Evolutionary conservation across 2,888 invertebrate genomes (phyloP), one percentile per base, ranked within the genome.

Genomic region (Xylota sylvarum): DNA sequence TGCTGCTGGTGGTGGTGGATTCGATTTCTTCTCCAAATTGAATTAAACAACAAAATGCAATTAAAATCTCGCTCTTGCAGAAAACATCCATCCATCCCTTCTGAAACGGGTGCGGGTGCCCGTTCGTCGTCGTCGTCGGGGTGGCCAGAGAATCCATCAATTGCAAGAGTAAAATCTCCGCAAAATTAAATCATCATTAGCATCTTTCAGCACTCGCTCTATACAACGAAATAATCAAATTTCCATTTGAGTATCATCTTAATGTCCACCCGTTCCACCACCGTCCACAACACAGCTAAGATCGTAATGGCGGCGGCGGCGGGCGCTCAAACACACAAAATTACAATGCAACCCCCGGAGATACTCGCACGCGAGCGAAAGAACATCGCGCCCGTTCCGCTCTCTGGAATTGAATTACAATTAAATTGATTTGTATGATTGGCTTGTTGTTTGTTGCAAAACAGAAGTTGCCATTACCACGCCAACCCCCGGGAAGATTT

Each of bases 351-450:
- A n/a, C n/a, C 56, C 69, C 79, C 74, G 40, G 46, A 76, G 72
- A 72, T 58, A 62, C 35, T 46, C 19, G 46, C 32, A 70, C 46
- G 76, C 76, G 62, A 17, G 56, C 19, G 48, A 40, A 67, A 35
- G 14, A 52, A 65, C 35, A 23, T 23, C 27, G 17, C 6, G 10
- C 9, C 12, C 12, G 17, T 72, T 35, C n/a, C 19, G 43, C 17
- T 77, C 19, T 55, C 9, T n/a, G 10, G 74, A 86, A 86, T 86
- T 78, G 81, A 70, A 86, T 86, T 86, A 86, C 86, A 86, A 86
- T 86, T 86, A 86, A 86, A 86, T 86, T 86, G 86, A 86, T 86
- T 82, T 86, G 86, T 86, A 64, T 86, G 86, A 86, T 86, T 86
- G 86, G 86, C 86, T 86, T 72, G 86, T 86, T 86, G 86, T 86